These are phyloP conservation scores for Pachypeltis micranthus DNA, from an alignment of 1,140 invertebrate genomes.

Conservation along the genomic window DNA sequence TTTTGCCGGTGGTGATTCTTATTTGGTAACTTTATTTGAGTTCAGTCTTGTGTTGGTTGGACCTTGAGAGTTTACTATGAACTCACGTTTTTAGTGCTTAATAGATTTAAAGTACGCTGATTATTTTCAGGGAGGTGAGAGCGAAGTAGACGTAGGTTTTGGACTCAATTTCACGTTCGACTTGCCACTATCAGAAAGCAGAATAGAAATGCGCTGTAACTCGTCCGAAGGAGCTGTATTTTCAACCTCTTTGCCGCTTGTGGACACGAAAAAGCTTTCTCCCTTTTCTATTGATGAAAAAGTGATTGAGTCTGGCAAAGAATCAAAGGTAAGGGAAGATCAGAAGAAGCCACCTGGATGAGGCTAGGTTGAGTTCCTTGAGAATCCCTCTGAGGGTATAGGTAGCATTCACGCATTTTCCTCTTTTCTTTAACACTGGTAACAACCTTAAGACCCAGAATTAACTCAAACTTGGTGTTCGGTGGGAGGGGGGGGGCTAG, in stretches of 20 bases:
- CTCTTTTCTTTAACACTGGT: neutral
- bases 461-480: no score
- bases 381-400: no score
- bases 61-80: no score
- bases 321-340: conserved; percentile 1
- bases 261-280: neutral
- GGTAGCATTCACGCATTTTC: no score
- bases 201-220: conserved; percentile 5
- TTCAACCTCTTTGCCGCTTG: neutral
- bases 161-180: neutral
- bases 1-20: no score
- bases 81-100: no score
- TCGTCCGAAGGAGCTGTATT: conserved; percentile 2
- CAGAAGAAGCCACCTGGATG: no score
- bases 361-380: no score
- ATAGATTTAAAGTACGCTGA: neutral
- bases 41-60: no score
- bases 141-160: neutral
- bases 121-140: neutral
- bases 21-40: no score
- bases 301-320: neutral
- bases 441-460: no score
- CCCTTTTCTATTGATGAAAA: neutral
- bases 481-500: no score
- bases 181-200: neutral